These are phyloP conservation scores for Prionace glauca DNA, from an alignment of 2,797 vertebrate genomes.

Conservation along the genomic window DNA sequence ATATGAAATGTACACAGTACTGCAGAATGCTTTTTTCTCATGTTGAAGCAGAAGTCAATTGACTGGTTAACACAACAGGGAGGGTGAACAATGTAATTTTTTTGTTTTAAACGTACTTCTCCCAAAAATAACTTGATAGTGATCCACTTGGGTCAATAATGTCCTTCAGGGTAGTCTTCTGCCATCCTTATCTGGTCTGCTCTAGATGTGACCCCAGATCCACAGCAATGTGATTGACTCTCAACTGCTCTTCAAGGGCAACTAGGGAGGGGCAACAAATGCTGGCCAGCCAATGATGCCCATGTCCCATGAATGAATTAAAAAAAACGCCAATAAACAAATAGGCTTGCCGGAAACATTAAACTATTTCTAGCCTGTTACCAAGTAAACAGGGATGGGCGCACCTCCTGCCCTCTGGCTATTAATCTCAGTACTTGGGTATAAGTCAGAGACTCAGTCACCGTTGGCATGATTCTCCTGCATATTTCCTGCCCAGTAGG, in stretches of 20 bases:
- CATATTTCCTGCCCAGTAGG: background rate
- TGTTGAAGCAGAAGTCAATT: background rate
- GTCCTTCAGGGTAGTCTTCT: no score
- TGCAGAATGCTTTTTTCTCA: background rate
- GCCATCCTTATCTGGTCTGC: no score
- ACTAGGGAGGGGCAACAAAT: no score
- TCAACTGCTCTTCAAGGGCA: no score
- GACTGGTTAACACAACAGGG: background rate
- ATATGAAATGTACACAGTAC: background rate
- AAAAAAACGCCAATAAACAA: background rate
- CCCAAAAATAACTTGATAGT: background rate
- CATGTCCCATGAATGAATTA: no score
- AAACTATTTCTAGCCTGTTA: background rate
- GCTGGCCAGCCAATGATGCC: no score
- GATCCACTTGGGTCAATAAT: no score
- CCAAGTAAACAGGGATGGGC: background rate
- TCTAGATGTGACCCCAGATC: no score
- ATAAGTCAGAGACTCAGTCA: background rate
- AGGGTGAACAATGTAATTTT: background rate
- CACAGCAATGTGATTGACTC: no score
- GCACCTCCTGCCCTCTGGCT: background rate
- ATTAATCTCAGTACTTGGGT: background rate
- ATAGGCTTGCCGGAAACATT: no score
- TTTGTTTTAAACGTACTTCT: background rate
- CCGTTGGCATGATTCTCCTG: background rate